phyloP scores from a whole-genome alignment of 2,888 invertebrate species.

The Harpagoxenus sublaevis region DNA sequence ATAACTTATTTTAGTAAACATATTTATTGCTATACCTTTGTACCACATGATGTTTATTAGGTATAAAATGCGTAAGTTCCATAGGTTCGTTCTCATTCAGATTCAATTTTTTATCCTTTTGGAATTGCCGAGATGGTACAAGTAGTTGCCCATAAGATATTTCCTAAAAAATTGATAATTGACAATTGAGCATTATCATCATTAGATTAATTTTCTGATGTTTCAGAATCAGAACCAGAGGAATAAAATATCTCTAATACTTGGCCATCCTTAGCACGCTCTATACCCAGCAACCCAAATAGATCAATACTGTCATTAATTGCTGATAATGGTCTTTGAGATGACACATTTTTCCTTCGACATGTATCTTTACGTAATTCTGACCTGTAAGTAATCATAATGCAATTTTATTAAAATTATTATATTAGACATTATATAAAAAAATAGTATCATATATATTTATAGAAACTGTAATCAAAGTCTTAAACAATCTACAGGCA shows the following conservation, averaged over 20 bases:
- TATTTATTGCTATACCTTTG: slow-evolving; percentile 86
- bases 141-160: slow-evolving; percentile 95
- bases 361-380: slow-evolving; percentile 91
- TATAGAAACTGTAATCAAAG: neutral
- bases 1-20: slow-evolving; percentile 24
- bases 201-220: neutral
- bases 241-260: slow-evolving; percentile 81
- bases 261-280: slow-evolving; percentile 94
- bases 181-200: slow-evolving; percentile 42
- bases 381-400: slow-evolving; percentile 85
- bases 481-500: neutral
- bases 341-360: slow-evolving; percentile 93
- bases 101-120: slow-evolving; percentile 86
- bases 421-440: neutral
- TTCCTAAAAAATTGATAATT: slow-evolving; percentile 88
- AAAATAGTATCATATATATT: neutral
- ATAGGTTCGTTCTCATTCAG: slow-evolving; percentile 82
- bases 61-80: slow-evolving; percentile 84
- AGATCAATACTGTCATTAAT: slow-evolving; percentile 95
- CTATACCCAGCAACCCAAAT: slow-evolving; percentile 94
- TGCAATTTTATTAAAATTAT: slow-evolving; percentile 19
- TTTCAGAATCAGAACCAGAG: slow-evolving; percentile 8
- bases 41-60: slow-evolving; percentile 87
- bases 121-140: slow-evolving; percentile 90
- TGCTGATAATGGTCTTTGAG: slow-evolving; percentile 93